Conservation (phyloP, 1,140 invertebrate species). For the Drosophila ercepeae region DNA sequence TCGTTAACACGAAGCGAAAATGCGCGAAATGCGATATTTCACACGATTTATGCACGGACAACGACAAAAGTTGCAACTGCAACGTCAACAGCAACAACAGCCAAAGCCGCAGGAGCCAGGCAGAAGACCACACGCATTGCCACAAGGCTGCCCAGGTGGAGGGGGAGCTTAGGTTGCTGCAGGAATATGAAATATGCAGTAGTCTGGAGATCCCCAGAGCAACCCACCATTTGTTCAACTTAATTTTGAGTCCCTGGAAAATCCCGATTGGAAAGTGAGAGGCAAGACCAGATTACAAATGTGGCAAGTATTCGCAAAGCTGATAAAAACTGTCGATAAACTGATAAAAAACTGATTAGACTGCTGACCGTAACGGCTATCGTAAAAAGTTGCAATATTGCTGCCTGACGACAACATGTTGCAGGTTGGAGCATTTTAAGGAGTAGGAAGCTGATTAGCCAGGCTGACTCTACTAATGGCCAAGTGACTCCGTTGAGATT, state of each 20-base stretch:
- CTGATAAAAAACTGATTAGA: conserved; percentile 5
- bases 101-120: conserved; percentile 35
- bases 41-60: conserved; percentile 83
- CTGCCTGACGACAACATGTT: conserved; percentile 2
- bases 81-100: conserved; percentile 27
- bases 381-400: conserved; percentile 3
- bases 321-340: too few relatives aligned
- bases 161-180: conserved; percentile 36
- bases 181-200: conserved; percentile 30
- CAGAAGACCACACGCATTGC: conserved; percentile 67
- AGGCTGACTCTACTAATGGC: conserved; percentile 19
- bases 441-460: conserved; percentile 44
- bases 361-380: neutral
- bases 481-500: conserved; percentile 52
- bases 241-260: conserved; percentile 44
- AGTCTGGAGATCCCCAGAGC: neutral
- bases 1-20: conserved; percentile 81
- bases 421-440: conserved; percentile 9
- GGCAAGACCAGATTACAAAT: neutral
- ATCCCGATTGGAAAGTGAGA: conserved; percentile 16
- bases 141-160: neutral
- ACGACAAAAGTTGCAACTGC: conserved; percentile 76
- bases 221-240: conserved; percentile 40
- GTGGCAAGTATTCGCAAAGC: too few relatives aligned
- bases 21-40: conserved; percentile 84